Evolutionary conservation across 2,888 invertebrate genomes (phyloP).

Genomic region (Thalpophila matura): DNA sequence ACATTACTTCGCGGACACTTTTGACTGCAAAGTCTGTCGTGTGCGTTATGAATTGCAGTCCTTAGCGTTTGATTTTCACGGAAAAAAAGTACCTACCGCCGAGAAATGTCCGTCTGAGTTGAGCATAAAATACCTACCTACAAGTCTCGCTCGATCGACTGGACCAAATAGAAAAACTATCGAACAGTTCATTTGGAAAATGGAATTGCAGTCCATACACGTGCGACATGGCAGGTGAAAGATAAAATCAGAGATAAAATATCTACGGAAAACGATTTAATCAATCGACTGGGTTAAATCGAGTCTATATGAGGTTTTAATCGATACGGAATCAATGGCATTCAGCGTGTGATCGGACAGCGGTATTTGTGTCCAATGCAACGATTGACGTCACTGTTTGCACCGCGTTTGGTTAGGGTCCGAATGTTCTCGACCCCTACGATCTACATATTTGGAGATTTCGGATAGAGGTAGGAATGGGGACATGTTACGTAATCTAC

Average conservation of each 20-base stretch:
- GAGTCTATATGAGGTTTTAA: slow-evolving; percentile 16
- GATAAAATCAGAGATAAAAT: slow-evolving; percentile 20
- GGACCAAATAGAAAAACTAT: neutral
- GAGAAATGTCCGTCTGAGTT: no score
- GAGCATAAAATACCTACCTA: no score
- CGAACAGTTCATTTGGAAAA: neutral
- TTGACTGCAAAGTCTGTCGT: no score
- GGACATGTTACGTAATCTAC: slow-evolving; percentile 31
- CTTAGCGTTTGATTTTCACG: no score
- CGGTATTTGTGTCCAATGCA: slow-evolving; percentile 46
- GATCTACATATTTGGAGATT: slow-evolving; percentile 4
- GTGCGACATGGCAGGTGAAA: neutral
- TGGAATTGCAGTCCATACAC: no score
- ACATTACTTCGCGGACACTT: no score
- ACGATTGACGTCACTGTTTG: slow-evolving; percentile 38
- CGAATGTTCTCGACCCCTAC: slow-evolving; percentile 4
- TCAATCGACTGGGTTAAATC: neutral
- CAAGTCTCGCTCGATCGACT: no score
- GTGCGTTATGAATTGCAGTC: no score
- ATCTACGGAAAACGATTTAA: slow-evolving; percentile 9
- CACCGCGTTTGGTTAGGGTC: slow-evolving; percentile 11
- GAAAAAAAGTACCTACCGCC: no score
- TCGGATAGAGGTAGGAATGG: slow-evolving; percentile 1
- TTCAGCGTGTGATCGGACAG: neutral
- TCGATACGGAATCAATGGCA: slow-evolving; percentile 16